Percentiles rank a stretch among this genome's conserved stretches.
phyloP scores from a whole-genome alignment of 1,140 invertebrate genomes.

The Pseudomyrmex pallidus region DNA sequence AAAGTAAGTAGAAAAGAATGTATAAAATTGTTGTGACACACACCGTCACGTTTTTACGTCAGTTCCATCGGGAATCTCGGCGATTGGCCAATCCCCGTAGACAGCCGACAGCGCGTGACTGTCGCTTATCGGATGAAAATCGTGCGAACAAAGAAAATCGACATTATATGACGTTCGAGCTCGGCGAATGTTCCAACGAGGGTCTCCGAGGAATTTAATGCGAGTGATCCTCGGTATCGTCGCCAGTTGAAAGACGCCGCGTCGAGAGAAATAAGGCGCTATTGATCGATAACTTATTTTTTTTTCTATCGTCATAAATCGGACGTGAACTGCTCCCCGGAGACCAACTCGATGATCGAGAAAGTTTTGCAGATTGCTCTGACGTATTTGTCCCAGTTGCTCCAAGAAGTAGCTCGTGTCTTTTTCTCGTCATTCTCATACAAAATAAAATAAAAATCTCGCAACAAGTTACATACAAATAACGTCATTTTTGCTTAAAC shows the following conservation, averaged over 20 bases:
- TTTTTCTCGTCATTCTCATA: background rate
- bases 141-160: slow-evolving; percentile 67
- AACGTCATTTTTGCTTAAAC: background rate
- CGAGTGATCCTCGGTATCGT: slow-evolving; percentile 68
- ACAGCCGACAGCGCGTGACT: slow-evolving; percentile 55
- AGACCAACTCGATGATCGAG: slow-evolving; percentile 79
- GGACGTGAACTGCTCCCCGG: slow-evolving; percentile 76
- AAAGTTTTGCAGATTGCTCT: slow-evolving; percentile 79
- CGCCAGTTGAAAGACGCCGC: slow-evolving; percentile 61
- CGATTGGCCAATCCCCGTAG: slow-evolving; percentile 52
- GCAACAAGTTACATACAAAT: background rate
- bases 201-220: slow-evolving; percentile 72
- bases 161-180: slow-evolving; percentile 72
- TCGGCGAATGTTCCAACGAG: slow-evolving; percentile 63
- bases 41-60: slow-evolving; percentile 54
- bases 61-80: slow-evolving; percentile 41
- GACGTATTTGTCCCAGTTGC: slow-evolving; percentile 70
- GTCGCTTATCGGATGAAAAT: slow-evolving; percentile 60
- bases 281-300: slow-evolving; percentile 58
- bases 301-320: slow-evolving; percentile 72
- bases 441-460: slow-evolving; percentile 3
- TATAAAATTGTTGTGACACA: slow-evolving; percentile 48
- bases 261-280: slow-evolving; percentile 67
- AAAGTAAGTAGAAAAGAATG: slow-evolving; percentile 13
- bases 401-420: slow-evolving; percentile 45